Base-by-base conservation (phyloP, 1,140 invertebrate genomes). In the Neodiprion virginianus region DNA sequence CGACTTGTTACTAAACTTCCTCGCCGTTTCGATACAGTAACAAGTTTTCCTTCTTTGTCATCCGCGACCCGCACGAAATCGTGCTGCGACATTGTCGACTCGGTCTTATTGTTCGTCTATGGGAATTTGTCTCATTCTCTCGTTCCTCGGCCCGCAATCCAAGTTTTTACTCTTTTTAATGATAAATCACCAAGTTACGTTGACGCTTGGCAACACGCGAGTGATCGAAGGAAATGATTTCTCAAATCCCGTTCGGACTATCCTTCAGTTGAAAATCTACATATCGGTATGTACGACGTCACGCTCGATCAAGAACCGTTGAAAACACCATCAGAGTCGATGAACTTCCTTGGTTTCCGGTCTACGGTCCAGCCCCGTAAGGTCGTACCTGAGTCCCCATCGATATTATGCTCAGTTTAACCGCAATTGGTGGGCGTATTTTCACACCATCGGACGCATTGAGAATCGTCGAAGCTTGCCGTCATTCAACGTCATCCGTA, bases 71-170 rank as follows among this genome's bases (percentile, higher is more conserved):
- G 61, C 12, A 65, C 12, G 12, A 14, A 28, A 69, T 78, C 79
- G 75, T 79, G 80, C 81, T 79, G 80, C 17, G 81, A 77, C 77
- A 82, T 82, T 82, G 81, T 81, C 76, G 69, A 12, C 8, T 71
- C 28, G 65, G 69, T 72, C 61, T 53, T 71, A 79, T 79, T 80
- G 75, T 79, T 72, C 48, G 14, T 47, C 47, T 69, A 69, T 69
- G 68, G 68, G 68, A 69, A 69, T 69, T 61, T 61, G 53, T 61
- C 53, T 61, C 53, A 61, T 61, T 61, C 28, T 40, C 28, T 61
- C 68, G 68, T 11, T 11, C 68, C 68, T 69, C 21, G 68, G 0
- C 5, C 14, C n/a, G n/a, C 11, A 65, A 21, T 21, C 17, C 17
- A 21, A 21, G 28, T 40, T 40, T 40, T 40, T 40, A 40, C 28